These are phyloP conservation scores for Acanthisitta chloris DNA, from an alignment of 2,113 vertebrate species.

Conservation along the genomic window DNA sequence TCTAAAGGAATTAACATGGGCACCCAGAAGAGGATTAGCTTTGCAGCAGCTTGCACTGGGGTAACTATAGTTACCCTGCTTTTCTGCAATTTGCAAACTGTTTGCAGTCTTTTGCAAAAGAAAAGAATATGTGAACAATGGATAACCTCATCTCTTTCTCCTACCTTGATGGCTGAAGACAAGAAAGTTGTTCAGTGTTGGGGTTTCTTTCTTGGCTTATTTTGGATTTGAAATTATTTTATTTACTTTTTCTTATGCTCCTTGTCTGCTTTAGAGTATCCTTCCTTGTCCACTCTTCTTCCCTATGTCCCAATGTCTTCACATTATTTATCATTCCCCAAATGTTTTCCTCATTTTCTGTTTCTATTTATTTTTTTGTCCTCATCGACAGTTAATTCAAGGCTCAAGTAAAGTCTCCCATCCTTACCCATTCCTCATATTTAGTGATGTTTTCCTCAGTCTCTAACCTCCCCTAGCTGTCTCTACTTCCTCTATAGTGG, in stretches of 20 bases:
- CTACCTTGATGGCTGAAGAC: not conserved
- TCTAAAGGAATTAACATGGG: not conserved
- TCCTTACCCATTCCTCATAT: not conserved
- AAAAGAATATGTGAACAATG: not conserved
- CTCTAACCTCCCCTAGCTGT: not conserved
- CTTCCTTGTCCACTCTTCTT: not conserved
- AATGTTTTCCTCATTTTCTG: not conserved
- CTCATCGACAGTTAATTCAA: not conserved
- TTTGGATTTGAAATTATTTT: not conserved
- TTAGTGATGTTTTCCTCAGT: not conserved
- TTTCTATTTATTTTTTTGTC: not conserved
- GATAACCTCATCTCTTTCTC: not conserved
- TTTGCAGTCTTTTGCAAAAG: not conserved
- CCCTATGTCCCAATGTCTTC: not conserved
- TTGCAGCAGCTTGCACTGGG: not conserved
- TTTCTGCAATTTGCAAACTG: not conserved
- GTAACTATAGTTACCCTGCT: not conserved
- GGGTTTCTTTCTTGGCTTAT: not conserved
- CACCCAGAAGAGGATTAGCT: not conserved
- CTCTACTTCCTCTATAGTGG: not conserved
- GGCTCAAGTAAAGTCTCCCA: not conserved
- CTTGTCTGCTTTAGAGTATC: not conserved
- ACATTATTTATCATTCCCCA: not conserved
- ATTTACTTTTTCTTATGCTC: not conserved
- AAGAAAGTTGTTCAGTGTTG: not conserved